Conservation (phyloP, 2,888 invertebrate genomes). For the Eupithecia centaureata region DNA sequence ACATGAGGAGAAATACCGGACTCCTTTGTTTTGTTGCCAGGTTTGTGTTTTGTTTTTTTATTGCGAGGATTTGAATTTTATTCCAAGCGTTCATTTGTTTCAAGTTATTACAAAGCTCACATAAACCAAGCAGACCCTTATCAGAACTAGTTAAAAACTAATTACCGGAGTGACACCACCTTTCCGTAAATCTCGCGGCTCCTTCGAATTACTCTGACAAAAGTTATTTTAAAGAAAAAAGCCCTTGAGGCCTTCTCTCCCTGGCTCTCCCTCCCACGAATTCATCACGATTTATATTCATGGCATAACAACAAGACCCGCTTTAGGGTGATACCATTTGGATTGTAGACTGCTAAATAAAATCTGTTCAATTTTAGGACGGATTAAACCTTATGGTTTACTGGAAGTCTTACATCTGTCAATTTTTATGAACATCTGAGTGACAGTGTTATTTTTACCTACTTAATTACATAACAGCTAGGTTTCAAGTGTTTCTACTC, state of each 20-base stretch:
- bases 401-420: neutral
- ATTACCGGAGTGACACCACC: conserved; percentile 84
- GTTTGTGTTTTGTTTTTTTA: conserved; percentile 46
- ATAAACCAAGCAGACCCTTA: conserved; percentile 80
- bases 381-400: conserved; percentile 7
- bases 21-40: conserved; percentile 58
- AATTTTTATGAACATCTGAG: neutral
- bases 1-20: conserved; percentile 63
- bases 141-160: conserved; percentile 85
- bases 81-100: conserved; percentile 57
- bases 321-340: conserved; percentile 78
- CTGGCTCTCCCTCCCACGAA: conserved; percentile 67
- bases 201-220: conserved; percentile 82
- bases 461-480: neutral
- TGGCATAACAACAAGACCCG: conserved; percentile 82
- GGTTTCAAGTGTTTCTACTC: neutral
- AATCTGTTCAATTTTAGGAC: conserved; percentile 57
- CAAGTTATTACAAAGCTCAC: conserved; percentile 72
- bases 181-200: conserved; percentile 80
- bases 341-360: conserved; percentile 72
- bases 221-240: conserved; percentile 85
- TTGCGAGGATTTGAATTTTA: conserved; percentile 27
- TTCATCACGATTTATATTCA: conserved; percentile 86
- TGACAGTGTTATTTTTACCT: neutral
- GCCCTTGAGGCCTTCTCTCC: conserved; percentile 74